Percentiles rank a stretch among this genome's conserved stretches.
phyloP scores from a whole-genome alignment of 1,140 invertebrate species.

The Drosophila persimilis region DNA sequence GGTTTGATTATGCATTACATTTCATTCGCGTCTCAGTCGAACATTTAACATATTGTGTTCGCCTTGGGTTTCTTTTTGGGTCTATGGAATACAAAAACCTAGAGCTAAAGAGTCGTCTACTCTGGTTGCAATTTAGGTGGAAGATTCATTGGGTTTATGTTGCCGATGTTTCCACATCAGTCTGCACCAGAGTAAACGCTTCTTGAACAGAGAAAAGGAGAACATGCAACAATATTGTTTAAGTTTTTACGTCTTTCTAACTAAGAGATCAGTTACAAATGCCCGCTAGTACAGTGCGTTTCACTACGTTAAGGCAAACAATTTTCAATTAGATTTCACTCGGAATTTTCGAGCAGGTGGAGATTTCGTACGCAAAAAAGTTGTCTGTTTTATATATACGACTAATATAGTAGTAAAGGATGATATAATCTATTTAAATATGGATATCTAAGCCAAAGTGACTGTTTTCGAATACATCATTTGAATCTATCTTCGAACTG shows the following conservation, averaged over 20 bases:
- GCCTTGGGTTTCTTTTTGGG: conserved; percentile 5
- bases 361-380: no score
- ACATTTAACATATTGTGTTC: conserved; percentile 14
- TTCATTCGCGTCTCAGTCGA: conserved; percentile 2
- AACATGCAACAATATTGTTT: conserved; percentile 51
- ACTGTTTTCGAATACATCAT: no score
- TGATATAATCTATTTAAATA: no score
- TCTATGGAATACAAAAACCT: conserved; percentile 38
- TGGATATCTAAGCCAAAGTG: no score
- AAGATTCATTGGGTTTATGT: conserved; percentile 11
- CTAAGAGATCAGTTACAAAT: conserved; percentile 50
- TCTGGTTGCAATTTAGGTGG: conserved; percentile 10
- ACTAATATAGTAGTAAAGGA: no score
- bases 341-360: no score
- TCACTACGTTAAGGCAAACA: background rate
- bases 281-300: conserved; percentile 40
- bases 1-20: conserved; percentile 1
- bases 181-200: conserved; percentile 9
- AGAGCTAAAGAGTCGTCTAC: conserved; percentile 23
- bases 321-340: no score
- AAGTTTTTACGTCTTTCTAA: conserved; percentile 34
- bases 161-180: conserved; percentile 1
- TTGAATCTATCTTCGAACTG: no score
- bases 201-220: conserved; percentile 12
- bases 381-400: no score